These are phyloP conservation scores for Willisornis vidua DNA, from an alignment of 2,113 vertebrate species.

Conservation along the genomic window DNA sequence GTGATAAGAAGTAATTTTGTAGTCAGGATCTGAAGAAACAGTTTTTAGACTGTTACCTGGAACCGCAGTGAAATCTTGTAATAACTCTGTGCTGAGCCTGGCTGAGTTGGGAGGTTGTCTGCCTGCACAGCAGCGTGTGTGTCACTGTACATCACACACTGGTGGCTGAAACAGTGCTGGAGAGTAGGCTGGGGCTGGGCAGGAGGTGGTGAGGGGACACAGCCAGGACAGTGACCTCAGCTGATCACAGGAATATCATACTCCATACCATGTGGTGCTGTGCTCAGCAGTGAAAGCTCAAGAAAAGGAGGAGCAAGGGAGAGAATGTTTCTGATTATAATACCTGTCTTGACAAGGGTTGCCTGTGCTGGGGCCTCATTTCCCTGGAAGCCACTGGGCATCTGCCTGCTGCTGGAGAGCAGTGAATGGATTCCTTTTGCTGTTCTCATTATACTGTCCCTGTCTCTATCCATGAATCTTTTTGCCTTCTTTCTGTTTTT, in stretches of 20 bases:
- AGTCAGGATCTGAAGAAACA: neutral
- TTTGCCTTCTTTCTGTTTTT: neutral
- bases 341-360: neutral
- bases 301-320: neutral
- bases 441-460: neutral
- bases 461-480: neutral
- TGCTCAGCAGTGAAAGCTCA: neutral
- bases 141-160: neutral
- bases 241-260: neutral
- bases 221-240: neutral
- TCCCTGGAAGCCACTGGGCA: neutral
- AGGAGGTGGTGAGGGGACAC: neutral
- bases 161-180: neutral
- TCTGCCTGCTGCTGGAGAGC: neutral
- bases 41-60: neutral
- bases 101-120: fast-evolving
- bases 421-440: neutral
- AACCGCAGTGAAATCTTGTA: neutral
- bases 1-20: neutral
- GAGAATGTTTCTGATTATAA: neutral
- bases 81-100: fast-evolving
- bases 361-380: neutral
- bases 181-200: neutral
- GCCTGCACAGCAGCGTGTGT: fast-evolving
- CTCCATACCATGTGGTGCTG: fast-evolving